These are phyloP conservation scores for Coenobita brevimanus DNA, from an alignment of 1,140 invertebrate genomes.

Conservation along the genomic window DNA sequence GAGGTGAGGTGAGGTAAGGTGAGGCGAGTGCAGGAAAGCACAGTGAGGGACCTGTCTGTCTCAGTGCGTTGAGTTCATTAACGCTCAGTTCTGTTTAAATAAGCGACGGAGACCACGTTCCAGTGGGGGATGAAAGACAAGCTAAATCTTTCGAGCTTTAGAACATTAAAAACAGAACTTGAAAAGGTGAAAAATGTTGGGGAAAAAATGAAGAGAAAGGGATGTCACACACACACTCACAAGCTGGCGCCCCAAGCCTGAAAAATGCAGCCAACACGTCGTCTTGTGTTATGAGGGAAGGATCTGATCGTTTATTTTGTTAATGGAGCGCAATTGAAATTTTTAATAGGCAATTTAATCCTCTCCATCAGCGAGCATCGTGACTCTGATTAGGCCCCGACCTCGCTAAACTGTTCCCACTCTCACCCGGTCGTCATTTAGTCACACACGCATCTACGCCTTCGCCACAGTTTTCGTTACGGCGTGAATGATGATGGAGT, in stretches of 20 bases:
- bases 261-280: slow-evolving; percentile 44
- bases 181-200: background rate
- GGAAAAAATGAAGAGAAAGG: slow-evolving; percentile 4
- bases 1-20: no score
- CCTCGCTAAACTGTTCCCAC: slow-evolving; percentile 39
- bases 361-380: slow-evolving; percentile 53
- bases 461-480: no score
- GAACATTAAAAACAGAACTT: background rate
- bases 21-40: no score
- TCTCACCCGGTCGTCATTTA: no score
- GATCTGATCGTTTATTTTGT: slow-evolving; percentile 61
- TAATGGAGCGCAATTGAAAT: slow-evolving; percentile 62
- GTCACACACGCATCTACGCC: no score
- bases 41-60: no score
- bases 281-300: slow-evolving; percentile 58
- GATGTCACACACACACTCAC: slow-evolving; percentile 14
- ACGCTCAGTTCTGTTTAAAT: no score
- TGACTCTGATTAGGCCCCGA: slow-evolving; percentile 46
- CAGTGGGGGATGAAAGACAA: no score
- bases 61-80: no score
- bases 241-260: background rate
- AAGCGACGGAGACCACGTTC: no score
- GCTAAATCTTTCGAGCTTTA: no score
- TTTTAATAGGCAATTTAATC: slow-evolving; percentile 67
- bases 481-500: no score